Conservation (phyloP, 2,797 vertebrate genomes). For the Mionectes olivaceus region DNA sequence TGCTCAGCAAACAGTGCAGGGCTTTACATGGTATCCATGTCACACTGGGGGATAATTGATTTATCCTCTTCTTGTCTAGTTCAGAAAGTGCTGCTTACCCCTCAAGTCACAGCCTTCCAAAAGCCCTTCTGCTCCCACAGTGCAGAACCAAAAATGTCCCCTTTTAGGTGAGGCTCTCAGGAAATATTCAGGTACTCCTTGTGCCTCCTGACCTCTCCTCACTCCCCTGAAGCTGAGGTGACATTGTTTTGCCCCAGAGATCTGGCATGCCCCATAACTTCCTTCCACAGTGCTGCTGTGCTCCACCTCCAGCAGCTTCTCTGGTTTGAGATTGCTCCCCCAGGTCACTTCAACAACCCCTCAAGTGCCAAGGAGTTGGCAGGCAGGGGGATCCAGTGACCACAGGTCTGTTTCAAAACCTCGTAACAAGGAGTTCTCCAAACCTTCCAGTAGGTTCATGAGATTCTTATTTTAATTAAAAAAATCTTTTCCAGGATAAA, state of each 20-base stretch:
- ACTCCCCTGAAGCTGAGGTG: not conserved
- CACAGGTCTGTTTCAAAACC: not conserved
- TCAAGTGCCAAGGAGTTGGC: not conserved
- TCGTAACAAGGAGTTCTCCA: not conserved
- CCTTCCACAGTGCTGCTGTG: not conserved
- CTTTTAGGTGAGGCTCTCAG: not conserved
- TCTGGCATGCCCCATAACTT: not conserved
- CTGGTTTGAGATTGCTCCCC: not conserved
- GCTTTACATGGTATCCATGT: not conserved
- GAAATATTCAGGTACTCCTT: fast-evolving
- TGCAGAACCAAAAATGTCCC: not conserved
- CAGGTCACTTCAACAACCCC: not conserved
- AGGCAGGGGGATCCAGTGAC: not conserved
- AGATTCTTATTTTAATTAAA: constrained; percentile 3
- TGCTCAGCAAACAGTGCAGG: not conserved
- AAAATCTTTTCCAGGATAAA: not conserved
- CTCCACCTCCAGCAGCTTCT: not conserved
- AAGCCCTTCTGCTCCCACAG: not conserved
- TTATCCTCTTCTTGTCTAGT: not conserved
- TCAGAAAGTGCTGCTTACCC: not conserved
- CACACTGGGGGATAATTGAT: not conserved
- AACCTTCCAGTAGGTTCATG: not conserved
- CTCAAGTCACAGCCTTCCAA: not conserved
- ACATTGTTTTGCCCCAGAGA: not conserved
- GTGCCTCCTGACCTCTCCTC: not conserved